Base-by-base conservation (phyloP, 1,140 invertebrate genomes). In the Drosophila ficusphila region DNA sequence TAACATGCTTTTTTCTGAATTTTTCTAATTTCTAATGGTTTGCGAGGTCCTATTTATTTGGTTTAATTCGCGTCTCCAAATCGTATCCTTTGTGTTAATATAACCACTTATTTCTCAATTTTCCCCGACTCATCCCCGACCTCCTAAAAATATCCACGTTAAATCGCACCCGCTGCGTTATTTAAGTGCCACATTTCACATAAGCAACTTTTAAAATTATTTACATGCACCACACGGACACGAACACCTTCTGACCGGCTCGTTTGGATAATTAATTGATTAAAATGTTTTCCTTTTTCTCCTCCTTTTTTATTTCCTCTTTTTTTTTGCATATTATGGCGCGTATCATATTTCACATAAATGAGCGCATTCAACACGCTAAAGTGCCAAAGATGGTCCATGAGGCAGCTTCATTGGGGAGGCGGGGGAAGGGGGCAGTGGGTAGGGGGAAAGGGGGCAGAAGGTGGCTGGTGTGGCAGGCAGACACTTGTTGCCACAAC, bases 331-430 rank as follows among this genome's bases (percentile, higher is more conserved):
- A 89, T 89, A 89, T 88, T 88, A 78, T 83, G 78, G 85, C 64
- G 67, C 57, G 71, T 76, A 88, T 88, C 83, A 89, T 88, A 88
- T 88, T 89, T 88, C 83, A 88, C 83, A 88, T 89, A 89, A 88
- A 88, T 88, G 83, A 88, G 83, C 83, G 78, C 77, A 83, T 89
- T 88, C 82, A 88, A 82, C 77, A 86, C 82, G 77, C 82, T 88
- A 86, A 86, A 86, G 77, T 88, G 82, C 69, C 77, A 88, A 86
- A 86, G 82, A 86, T 88, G 76, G 49, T 27, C 34, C 60, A 76
- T 34, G 62, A 51, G 34, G 47, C 41, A 12, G 21, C 7, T 6
- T 12, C 11, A n/a, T n/a, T n/a, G n/a, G n/a, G 9, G 9, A 25
- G 1, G 4, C 9, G 49, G 12, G 51, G 27, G 23, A 14, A 14